Evolutionary conservation across 2,888 invertebrate genomes (phyloP).

Genomic region (Neoascia interrupta): DNA sequence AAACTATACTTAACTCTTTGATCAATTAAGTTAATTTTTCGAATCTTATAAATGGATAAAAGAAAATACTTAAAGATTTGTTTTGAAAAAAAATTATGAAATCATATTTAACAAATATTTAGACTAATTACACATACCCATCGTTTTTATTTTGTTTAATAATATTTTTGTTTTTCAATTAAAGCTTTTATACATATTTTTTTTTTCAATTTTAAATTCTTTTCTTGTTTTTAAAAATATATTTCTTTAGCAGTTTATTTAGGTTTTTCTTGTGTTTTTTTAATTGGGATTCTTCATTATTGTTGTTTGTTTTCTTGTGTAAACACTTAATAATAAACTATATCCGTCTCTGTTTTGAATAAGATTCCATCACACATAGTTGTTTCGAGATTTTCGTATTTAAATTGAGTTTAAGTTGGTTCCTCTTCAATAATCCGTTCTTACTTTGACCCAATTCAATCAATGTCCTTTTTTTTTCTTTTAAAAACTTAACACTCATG

Average conservation of each 20-base stretch:
- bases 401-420: constrained; percentile 18
- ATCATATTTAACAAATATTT: constrained; percentile 19
- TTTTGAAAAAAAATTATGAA: constrained; percentile 15
- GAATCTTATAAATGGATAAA: constrained; percentile 28
- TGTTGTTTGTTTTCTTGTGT: constrained; percentile 6
- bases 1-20: constrained; percentile 45
- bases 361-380: constrained; percentile 18
- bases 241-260: constrained; percentile 50
- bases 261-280: constrained; percentile 20
- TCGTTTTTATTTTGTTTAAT: constrained; percentile 42
- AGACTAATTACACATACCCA: constrained; percentile 67
- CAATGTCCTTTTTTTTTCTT: constrained; percentile 24
- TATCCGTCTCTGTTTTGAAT: constrained; percentile 12
- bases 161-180: constrained; percentile 33
- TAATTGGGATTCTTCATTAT: constrained; percentile 7
- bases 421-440: constrained; percentile 4
- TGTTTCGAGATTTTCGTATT: constrained; percentile 2
- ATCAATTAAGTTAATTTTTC: constrained; percentile 20
- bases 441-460: constrained; percentile 19
- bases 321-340: constrained; percentile 23
- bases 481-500: constrained; percentile 28
- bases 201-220: constrained; percentile 38
- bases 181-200: constrained; percentile 63
- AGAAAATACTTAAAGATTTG: constrained; percentile 4
- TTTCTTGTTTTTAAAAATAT: constrained; percentile 18